Evolutionary conservation across 2,888 invertebrate genomes (phyloP), one percentile per base, ranked within the genome.

Genomic region (Nipponacmea schrenckii): DNA sequence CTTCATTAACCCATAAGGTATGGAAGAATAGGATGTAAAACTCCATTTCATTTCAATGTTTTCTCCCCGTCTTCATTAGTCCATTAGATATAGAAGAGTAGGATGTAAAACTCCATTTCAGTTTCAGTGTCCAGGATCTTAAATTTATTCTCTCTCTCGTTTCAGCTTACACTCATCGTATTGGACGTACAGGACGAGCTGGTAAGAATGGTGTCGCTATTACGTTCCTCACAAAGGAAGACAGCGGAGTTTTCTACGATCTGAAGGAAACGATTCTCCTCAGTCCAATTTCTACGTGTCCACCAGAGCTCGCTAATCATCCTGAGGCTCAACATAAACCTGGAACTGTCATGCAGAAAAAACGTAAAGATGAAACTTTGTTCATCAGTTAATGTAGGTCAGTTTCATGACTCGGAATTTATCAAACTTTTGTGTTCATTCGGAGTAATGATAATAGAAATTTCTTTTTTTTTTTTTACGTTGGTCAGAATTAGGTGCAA

Each of bases 281-380:
- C 17, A 97, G 96, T 86, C 97, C 98, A 0, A 95, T 95, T 4
- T 97, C 97, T 0, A 94, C 93, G 0, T 98, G 98, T 89, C 97
- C 98, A 4, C 96, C 97, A 0, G 99, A 99, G 87, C 91, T 99
- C 65, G 94, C 96, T 89, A 99, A 98, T 89, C 99, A 99, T 89
- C 96, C 98, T 0, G 99, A 99, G 77, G 98, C 99, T 0, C 98
- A 98, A 89, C 95, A 96, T 86, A 98, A 98, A 86, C 98, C 98
- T 0, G 97, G 97, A 46, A 94, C 95, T 0, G 96, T 97, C 45
- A 94, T 96, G 24, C 90, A 91, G 71, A 97, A 97, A 70, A 97
- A 97, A 69, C 78, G 86, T 17, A 86, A 86, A 75, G 88, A 88
- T 70, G 87, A 88, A 66, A 87, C 81, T 62, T 79, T 85, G 26